Base-by-base conservation (phyloP, 2,888 invertebrate genomes). In the Drosophila rubida region DNA sequence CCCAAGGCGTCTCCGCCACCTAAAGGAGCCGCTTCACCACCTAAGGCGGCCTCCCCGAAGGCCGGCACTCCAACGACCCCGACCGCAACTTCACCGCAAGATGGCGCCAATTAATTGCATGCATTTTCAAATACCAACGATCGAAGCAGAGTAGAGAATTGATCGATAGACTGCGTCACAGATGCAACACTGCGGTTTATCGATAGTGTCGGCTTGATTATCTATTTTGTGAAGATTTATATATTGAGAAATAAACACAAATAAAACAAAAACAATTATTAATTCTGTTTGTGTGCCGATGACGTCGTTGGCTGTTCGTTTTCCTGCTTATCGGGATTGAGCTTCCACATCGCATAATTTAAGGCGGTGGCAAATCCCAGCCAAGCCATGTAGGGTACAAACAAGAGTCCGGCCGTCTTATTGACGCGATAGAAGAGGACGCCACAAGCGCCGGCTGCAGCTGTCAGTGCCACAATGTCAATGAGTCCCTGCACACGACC, bases 351-450 rank as follows among this genome's bases (percentile, higher is more conserved):
- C 9, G 92, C 90, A 85, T 95, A 96, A 87, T 95, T 96, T 5
- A 97, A 92, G 22, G 93, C 93, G 0, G 94, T 92, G 0, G 96
- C 96, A 69, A 96, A 92, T 9, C 94, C 92, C 41, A 95, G 90
- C 96, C 97, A 97, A 16, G 93, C 94, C 19, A 96, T 90, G 88
- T 97, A 97, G 0, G 97, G 97, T 48, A 95, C 80, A 91, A 96
- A 94, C 32, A 97, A 86, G 72, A 93, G 93, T 4, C 95, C 95
- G 16, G 96, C 95, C 0, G 66, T 91, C 46, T 93, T 93, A 89
- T 95, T 95, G 4, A 96, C 92, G 57, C 92, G 91, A 80, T 93
- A 94, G 90, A 95, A 96, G 30, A 93, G 90, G 2, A 93, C 84
- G 0, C 93, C 94, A 77, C 94, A 93, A 0, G 93, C 93, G 2